These are phyloP conservation scores for Ficedula albicollis DNA, from an alignment of 2,797 vertebrate species.

Conservation along the genomic window DNA sequence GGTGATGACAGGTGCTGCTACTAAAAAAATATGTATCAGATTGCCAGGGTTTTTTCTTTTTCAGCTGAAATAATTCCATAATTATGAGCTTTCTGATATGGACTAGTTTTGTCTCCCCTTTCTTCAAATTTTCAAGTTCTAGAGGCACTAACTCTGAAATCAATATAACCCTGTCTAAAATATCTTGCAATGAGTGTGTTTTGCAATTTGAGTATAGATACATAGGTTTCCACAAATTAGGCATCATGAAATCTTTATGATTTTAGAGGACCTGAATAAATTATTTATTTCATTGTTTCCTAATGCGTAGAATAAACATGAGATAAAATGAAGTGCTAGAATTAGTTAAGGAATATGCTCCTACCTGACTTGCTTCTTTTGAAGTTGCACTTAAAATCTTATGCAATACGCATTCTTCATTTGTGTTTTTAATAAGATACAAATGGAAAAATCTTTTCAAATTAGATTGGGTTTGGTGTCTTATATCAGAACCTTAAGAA, in stretches of 20 bases:
- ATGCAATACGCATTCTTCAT: not conserved
- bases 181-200: not conserved
- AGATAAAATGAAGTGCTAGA: not conserved
- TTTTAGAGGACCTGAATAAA: not conserved
- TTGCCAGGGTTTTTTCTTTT: not conserved
- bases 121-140: not conserved
- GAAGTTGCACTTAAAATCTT: conserved; percentile 3
- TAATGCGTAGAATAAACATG: not conserved
- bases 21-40: not conserved
- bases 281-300: not conserved
- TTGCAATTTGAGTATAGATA: not conserved
- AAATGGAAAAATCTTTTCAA: not conserved
- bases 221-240: not conserved
- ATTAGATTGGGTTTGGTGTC: not conserved
- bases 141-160: not conserved
- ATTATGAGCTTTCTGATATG: conserved; percentile 2
- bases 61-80: conserved; percentile 32
- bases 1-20: not conserved
- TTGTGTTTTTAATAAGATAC: not conserved
- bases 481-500: not conserved
- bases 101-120: conserved; percentile 2
- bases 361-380: not conserved
- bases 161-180: not conserved
- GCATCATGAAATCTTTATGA: not conserved
- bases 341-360: not conserved